A percentile compares a stretch with the other conserved stretches of the same genome.
Conservation (phyloP, 2,797 vertebrate species). For the Darevskia mixta region DNA sequence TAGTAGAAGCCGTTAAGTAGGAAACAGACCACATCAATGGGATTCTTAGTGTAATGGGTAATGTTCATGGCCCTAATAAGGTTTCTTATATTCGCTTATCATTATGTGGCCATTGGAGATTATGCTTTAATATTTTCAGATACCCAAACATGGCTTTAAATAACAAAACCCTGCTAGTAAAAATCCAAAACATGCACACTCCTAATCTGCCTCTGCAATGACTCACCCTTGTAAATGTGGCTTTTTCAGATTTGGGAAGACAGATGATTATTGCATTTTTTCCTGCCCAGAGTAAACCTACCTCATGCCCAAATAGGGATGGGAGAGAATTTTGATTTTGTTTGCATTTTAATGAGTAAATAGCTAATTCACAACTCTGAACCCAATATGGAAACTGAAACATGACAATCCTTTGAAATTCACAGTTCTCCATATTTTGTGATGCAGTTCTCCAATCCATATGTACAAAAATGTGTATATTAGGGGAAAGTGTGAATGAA, state of each 20-base stretch:
- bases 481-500: too few relatives aligned
- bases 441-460: too few relatives aligned
- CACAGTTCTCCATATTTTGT: too few relatives aligned
- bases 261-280: slow-evolving; percentile 42
- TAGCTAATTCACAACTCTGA: neutral
- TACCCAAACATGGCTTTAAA: slow-evolving; percentile 49
- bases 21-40: slow-evolving; percentile 18
- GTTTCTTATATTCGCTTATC: slow-evolving; percentile 40
- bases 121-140: slow-evolving; percentile 51
- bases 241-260: slow-evolving; percentile 41
- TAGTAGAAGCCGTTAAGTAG: slow-evolving; percentile 42
- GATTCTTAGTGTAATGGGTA: slow-evolving; percentile 21
- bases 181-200: slow-evolving; percentile 22
- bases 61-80: neutral
- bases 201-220: slow-evolving; percentile 23
- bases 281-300: slow-evolving; percentile 4
- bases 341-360: neutral
- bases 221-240: slow-evolving; percentile 30
- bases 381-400: too few relatives aligned
- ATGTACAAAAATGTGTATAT: too few relatives aligned
- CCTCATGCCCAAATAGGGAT: neutral
- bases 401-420: too few relatives aligned
- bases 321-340: too few relatives aligned
- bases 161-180: slow-evolving; percentile 33
- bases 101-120: slow-evolving; percentile 29